A percentile compares a stretch with the other conserved stretches of the same genome.
Conservation (phyloP, 2,113 vertebrate species). For the Mohoua ochrocephala region DNA sequence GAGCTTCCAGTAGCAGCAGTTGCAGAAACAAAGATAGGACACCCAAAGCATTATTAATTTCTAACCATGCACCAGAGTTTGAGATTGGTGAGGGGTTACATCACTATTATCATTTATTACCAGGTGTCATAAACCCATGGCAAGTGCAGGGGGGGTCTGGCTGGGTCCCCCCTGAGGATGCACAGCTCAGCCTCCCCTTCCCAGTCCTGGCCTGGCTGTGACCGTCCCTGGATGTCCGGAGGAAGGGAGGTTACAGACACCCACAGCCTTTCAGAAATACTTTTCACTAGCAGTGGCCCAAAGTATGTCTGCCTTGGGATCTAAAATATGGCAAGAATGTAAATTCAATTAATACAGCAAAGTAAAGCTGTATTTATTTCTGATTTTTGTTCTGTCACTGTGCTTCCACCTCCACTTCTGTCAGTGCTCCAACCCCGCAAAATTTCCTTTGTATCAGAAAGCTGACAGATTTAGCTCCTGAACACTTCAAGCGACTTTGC, state of each 20-base stretch:
- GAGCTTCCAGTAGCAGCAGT: neutral
- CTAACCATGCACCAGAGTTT: neutral
- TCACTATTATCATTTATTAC: neutral
- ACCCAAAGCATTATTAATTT: neutral
- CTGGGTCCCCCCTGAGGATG: neutral
- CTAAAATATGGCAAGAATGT: neutral
- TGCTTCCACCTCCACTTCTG: neutral
- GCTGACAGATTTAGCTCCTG: slow-evolving; percentile 29
- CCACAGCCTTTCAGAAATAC: neutral
- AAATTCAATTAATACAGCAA: neutral
- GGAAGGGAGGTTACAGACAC: neutral
- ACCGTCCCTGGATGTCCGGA: neutral
- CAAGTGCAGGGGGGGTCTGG: neutral
- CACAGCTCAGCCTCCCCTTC: neutral
- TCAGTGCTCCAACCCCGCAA: neutral
- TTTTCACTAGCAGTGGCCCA: neutral
- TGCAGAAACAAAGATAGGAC: neutral
- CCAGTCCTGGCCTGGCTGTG: neutral
- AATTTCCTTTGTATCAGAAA: slow-evolving; percentile 35
- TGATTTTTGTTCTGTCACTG: neutral
- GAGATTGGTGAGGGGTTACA: neutral
- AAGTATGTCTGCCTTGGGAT: neutral
- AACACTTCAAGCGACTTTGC: neutral
- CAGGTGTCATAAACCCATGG: accelerated
- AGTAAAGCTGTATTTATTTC: neutral